Base-by-base conservation (phyloP, 1,140 invertebrate genomes). In the Diachasma alloeum region DNA sequence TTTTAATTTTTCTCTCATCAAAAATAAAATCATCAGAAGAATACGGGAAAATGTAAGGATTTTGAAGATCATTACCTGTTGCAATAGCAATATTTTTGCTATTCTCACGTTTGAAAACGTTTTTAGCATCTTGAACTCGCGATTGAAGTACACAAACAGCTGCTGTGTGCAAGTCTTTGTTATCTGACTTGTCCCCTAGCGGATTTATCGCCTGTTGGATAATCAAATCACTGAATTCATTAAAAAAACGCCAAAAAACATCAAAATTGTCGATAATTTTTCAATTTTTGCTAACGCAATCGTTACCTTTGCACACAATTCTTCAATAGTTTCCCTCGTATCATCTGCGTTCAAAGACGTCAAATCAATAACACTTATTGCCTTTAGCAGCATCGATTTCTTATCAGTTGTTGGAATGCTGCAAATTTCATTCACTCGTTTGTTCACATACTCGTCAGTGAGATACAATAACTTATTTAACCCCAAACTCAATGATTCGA, bases 111-210 rank as follows among this genome's bases (percentile, higher is more conserved):
- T 92, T 90, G 1, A 98, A 87, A 9, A 91, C 86, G 72, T 91
- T 85, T 63, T 92, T 90, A 74, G 94, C 95, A 90, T 96, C 94
- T 22, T 89, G 81, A 0, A 98, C 94, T 87, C 94, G 92, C 56
- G 92, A 93, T 8, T 97, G 97, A 90, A 99, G 98, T 4, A 99
- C 96, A 91, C 97, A 99, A 76, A 99, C 96, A 37, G 98, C 97
- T 76, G 94, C 98, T 66, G 94, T 94, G 73, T 88, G 86, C 24
- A 91, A 77, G 74, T 26, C 82, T 42, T 4, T 76, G 78, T 75
- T 74, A 90, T 24, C 81, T 82, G 70, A 75, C 76, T 86, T 53
- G 19, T 87, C 48, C 80, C 89, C 81, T 44, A 93, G 74, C 5
- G 93, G 92, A 81, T 90, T 86, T n/a, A 87, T 88, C 73, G 93